Base-by-base conservation (phyloP, 2,888 invertebrate genomes). In the Eupithecia subfuscata region DNA sequence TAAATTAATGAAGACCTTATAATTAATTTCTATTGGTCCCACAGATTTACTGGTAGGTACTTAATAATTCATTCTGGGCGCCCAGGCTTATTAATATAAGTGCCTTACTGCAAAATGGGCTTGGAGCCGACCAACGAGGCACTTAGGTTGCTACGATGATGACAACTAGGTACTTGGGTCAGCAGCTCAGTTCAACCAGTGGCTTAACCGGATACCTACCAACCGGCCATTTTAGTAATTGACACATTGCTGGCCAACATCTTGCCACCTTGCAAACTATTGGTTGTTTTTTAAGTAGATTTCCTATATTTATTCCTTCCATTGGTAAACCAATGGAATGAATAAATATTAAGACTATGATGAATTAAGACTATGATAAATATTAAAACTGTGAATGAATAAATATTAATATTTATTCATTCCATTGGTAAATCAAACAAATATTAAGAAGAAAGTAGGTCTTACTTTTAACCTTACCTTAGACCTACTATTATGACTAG, bases 21-120 rank as follows among this genome's bases (percentile, higher is more conserved):
- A 77, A 78, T 81, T 78, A 79, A 80, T 81, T 81, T 79, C 70
- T 79, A 81, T 80, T 67, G 75, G 78, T 75, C 34, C 77, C 73
- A 64, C 74, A 78, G 80, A 80, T 80, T 81, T 78, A 77, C 68
- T 68, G 40, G 68, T 68, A 68, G 43, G 68, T 43, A 68, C 68
- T 73, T 74, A 74, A 73, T 79, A 80, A 80, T 78, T 80, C 60
- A 79, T 81, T 72, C 43, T 37, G 69, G 65, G 73, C 63, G 48
- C 64, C 56, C 63, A 63, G 43, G 75, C 34, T 16, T 74, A 75
- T 79, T 73, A 77, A 79, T 82, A 40, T 37, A 67, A 40, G 65
- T 34, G 65, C 65, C 74, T 79, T 74, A 78, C 48, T 79, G 74
- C 75, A 79, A 68, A 68, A 43, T 45, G 68, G 37, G 25, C 68